Base-by-base conservation (phyloP, 2,113 vertebrate genomes). In the Ariopsis seemanni region DNA sequence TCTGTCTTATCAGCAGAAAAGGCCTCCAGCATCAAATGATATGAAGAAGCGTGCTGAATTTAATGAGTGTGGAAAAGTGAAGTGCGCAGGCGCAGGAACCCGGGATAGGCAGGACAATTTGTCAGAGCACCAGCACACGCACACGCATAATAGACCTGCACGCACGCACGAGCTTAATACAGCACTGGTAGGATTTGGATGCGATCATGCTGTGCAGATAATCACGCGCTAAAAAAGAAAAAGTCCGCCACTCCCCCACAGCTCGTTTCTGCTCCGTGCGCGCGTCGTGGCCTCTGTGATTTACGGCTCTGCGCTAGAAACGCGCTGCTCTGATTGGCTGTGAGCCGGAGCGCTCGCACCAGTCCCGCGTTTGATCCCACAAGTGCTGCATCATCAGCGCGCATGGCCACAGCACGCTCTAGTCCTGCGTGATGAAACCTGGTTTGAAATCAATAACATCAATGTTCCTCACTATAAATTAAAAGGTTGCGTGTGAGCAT, bases 241-340 rank as follows among this genome's bases (percentile, higher is more conserved):
- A 42, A 42, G 42, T 42, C 55, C 20, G 17, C 20, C 48, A 34
- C 86, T 30, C 27, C 17, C 10, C 63, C 6, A 22, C 83, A 84
- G 48, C 18, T 58, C 34, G n/a, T 78, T 88, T 83, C n/a, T 53
- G 85, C 88, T 85, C 62, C 53, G 48, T 69, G 86, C 85, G 84
- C 84, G 84, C 83, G 71, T 50, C 42, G 20, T 50, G 52, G 14
- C 6, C 20, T 84, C 30, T 42, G 62, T 83, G 89, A 90, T 90
- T 89, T 90, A 90, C 84, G 22, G 22, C 69, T 72, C 87, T 85
- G 85, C 87, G 60, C 86, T 60, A 57, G 27, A 85, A 60, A 48
- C 27, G 42, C 55, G 52, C 9, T 18, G 65, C 55, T 67, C 78
- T 86, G 72, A 90, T 89, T 82, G 55, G 85, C 60, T 85, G 58